Conservation (phyloP, 2,113 vertebrate species). For the Delphinapterus leucas region DNA sequence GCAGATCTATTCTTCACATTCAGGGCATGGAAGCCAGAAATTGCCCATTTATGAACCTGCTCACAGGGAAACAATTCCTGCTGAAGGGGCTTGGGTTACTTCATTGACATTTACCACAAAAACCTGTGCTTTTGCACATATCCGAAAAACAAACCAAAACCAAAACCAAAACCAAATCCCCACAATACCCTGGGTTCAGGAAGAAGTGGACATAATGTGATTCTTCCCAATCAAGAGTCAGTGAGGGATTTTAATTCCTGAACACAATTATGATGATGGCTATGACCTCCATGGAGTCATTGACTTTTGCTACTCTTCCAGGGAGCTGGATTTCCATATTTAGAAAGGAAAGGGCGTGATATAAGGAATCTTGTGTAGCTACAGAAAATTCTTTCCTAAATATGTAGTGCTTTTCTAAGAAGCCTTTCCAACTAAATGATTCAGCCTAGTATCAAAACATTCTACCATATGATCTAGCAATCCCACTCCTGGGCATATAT, state of each 20-base stretch:
- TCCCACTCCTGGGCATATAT: background rate
- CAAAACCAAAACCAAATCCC: background rate
- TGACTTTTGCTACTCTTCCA: conserved; percentile 32
- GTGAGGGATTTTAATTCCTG: conserved; percentile 44
- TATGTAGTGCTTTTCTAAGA: background rate
- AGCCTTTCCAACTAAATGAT: background rate
- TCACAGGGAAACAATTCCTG: background rate
- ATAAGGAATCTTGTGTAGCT: background rate
- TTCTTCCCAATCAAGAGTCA: conserved; percentile 36
- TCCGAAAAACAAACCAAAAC: background rate
- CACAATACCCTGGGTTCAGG: background rate
- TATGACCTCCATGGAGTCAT: background rate
- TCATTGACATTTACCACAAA: background rate
- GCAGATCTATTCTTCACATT: background rate
- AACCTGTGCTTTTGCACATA: background rate
- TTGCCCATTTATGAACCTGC: background rate
- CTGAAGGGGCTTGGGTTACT: background rate
- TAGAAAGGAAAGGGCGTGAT: conserved; percentile 24
- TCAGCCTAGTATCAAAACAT: background rate
- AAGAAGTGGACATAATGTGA: background rate
- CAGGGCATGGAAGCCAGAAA: background rate
- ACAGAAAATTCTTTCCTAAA: conserved; percentile 33
- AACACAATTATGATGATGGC: conserved; percentile 41
- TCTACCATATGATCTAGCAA: background rate
- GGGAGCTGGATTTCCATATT: conserved; percentile 43